Base-by-base conservation (phyloP, 1,140 invertebrate species). In the Cephus cinctus region DNA sequence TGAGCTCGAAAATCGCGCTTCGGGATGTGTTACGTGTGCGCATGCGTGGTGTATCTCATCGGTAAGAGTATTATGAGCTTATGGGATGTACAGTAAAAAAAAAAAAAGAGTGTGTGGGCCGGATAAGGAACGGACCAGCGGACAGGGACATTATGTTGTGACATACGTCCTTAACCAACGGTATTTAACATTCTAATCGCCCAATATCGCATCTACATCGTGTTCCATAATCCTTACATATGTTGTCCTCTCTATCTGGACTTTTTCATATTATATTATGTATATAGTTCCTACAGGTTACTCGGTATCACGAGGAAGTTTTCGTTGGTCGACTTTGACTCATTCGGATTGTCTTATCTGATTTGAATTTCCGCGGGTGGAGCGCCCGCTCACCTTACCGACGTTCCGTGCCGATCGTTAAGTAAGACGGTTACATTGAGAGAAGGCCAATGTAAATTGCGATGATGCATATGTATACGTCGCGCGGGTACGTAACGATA, bases 371-470 rank as follows among this genome's bases (percentile, higher is more conserved):
- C n/a, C n/a, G n/a, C n/a, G n/a, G n/a, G n/a, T n/a, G n/a, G n/a
- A n/a, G n/a, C n/a, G n/a, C n/a, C n/a, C n/a, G n/a, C n/a, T n/a
- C n/a, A n/a, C n/a, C n/a, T n/a, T n/a, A n/a, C n/a, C n/a, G n/a
- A n/a, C n/a, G n/a, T 15, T 19, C 5, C 14, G 20, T 23, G 46
- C 43, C 18, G 59, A 60, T 69, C 67, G 66, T 70, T 69, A 67
- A 71, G 56, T 69, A 59, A 70, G 66, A 65, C 59, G 65, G 63
- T 69, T 69, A 68, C 67, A 72, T 72, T 72, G 69, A 70, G 52
- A 72, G 69, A 72, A 68, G 63, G 58, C 54, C 61, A 57, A 70
- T 72, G 67, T 68, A 70, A 72, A 72, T 72, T 69, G 69, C 61
- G 59, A 65, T 66, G 69, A 67, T 63, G 59, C 61, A 59, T 57